These are phyloP conservation scores for Tenebrio molitor DNA, from an alignment of 1,140 invertebrate species.

Conservation along the genomic window DNA sequence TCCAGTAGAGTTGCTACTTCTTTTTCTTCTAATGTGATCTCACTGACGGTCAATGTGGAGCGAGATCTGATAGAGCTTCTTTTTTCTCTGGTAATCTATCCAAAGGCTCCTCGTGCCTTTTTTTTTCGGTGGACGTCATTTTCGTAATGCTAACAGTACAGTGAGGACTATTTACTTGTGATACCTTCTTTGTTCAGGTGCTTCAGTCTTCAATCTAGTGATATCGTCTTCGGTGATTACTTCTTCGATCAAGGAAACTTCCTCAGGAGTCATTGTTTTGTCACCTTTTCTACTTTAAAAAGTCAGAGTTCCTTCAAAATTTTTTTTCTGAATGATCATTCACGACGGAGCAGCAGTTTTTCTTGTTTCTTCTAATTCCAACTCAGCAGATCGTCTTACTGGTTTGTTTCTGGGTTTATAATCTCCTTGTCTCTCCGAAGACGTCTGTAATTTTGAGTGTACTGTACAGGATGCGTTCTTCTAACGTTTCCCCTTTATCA, in stretches of 20 bases:
- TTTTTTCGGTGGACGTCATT: conserved; percentile 30
- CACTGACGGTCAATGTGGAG: conserved; percentile 3
- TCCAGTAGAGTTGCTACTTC: conserved; percentile 48
- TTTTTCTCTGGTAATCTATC: conserved; percentile 61
- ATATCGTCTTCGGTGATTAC: conserved; percentile 57
- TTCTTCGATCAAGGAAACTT: conserved; percentile 47
- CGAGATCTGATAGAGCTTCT: conserved; percentile 47
- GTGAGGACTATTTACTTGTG: conserved; percentile 57
- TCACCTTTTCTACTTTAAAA: conserved; percentile 46
- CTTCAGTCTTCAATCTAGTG: conserved; percentile 53
- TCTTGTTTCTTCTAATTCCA: conserved; percentile 33
- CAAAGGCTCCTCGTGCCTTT: conserved; percentile 61
- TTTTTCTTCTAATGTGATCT: conserved; percentile 36
- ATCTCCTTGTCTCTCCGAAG: conserved; percentile 24
- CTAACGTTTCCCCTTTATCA: conserved; percentile 52
- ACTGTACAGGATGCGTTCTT: conserved; percentile 42
- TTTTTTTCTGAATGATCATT: conserved; percentile 60
- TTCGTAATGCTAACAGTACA: conserved; percentile 52
- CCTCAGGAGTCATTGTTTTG: conserved; percentile 2
- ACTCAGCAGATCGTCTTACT: conserved; percentile 8
- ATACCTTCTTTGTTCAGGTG: conserved; percentile 56
- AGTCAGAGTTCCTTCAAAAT: conserved; percentile 33
- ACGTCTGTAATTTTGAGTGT: conserved; percentile 22
- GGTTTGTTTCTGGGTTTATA: conserved; percentile 32
- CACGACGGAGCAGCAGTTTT: conserved; percentile 54